Evolutionary conservation across 2,113 vertebrate species (phyloP).

Genomic region (Chloropsis cyanopogon): DNA sequence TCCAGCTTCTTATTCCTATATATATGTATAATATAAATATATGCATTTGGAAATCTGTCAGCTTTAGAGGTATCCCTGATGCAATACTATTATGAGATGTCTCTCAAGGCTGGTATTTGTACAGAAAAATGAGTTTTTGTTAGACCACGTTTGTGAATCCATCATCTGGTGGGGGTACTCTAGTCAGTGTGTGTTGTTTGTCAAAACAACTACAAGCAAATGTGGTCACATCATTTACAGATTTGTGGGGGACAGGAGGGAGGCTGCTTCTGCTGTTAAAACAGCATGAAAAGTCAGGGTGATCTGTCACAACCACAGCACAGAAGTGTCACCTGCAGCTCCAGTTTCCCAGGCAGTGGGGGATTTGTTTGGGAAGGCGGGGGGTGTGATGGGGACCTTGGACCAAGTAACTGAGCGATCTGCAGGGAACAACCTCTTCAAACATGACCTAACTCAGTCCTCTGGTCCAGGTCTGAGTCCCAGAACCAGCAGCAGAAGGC

Average conservation of each 20-base stretch:
- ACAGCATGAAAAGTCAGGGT: background rate
- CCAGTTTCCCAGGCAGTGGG: background rate
- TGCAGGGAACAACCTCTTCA: background rate
- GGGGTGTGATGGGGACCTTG: background rate
- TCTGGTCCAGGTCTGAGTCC: background rate
- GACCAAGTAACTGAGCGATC: background rate
- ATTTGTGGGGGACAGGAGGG: background rate
- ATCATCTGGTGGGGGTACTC: background rate
- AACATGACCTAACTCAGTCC: background rate
- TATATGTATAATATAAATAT: background rate
- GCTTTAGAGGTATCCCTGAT: background rate
- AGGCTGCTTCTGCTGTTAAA: background rate
- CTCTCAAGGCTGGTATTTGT: conserved; percentile 10
- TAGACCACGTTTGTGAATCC: background rate
- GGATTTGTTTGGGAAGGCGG: background rate
- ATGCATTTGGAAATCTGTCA: background rate
- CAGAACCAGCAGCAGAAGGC: background rate
- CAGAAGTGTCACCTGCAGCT: background rate
- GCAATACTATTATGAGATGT: background rate
- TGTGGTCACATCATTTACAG: background rate
- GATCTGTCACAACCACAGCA: background rate
- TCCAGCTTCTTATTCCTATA: background rate
- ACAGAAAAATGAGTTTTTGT: conserved; percentile 11
- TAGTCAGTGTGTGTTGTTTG: background rate
- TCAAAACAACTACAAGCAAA: conserved; percentile 10